Evolutionary conservation across 2,113 vertebrate species (phyloP).

Genomic region (Spizaetus ornatus): DNA sequence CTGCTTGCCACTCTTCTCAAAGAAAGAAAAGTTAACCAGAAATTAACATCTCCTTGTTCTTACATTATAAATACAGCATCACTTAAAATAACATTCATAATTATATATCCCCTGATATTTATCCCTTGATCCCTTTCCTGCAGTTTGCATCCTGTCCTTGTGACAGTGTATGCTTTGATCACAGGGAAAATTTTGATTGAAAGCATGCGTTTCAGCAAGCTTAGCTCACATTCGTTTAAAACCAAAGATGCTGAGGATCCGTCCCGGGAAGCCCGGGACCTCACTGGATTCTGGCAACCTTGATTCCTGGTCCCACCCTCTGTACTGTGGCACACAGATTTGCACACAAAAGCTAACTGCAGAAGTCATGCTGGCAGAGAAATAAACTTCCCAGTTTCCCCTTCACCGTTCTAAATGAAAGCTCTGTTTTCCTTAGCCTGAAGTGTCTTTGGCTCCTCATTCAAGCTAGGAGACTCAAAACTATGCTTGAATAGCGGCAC

Average conservation of each 20-base stretch:
- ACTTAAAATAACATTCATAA: not conserved
- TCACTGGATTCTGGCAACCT: conserved; percentile 7
- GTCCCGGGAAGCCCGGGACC: not conserved
- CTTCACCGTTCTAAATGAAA: conserved; percentile 6
- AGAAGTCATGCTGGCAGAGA: conserved; percentile 35
- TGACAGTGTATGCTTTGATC: not conserved
- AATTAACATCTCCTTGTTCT: not conserved
- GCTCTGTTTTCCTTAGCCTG: conserved; percentile 55
- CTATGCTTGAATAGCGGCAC: conserved; percentile 42
- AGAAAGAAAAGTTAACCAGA: not conserved
- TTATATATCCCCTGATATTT: not conserved
- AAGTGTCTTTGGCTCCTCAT: conserved; percentile 57
- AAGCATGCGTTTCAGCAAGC: not conserved
- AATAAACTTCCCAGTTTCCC: conserved; percentile 31
- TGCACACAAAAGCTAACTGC: conserved; percentile 43
- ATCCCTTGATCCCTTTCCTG: not conserved
- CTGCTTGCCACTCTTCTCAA: not conserved
- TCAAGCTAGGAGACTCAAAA: conserved; percentile 40
- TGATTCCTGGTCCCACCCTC: not conserved
- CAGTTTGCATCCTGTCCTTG: not conserved
- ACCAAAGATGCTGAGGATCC: not conserved
- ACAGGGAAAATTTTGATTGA: not conserved
- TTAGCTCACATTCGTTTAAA: not conserved
- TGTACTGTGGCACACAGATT: not conserved
- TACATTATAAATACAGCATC: not conserved